A percentile compares a stretch with the other conserved stretches of the same genome.
These are phyloP conservation scores for Nicator chloris DNA, from an alignment of 2,113 vertebrate species.

Conservation along the genomic window DNA sequence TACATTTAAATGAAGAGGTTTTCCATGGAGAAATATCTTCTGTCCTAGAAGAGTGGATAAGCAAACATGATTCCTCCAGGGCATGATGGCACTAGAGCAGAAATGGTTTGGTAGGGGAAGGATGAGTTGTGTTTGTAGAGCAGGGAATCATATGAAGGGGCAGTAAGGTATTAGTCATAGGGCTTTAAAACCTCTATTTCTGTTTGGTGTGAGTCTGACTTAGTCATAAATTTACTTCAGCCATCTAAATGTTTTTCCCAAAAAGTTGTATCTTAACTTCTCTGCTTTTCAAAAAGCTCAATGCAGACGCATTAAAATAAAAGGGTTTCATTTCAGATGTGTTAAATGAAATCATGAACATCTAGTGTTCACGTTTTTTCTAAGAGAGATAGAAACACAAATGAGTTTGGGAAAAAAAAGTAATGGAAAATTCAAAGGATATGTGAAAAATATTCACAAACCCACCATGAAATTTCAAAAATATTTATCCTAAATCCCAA, in stretches of 20 bases:
- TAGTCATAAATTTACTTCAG: background rate
- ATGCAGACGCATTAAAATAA: background rate
- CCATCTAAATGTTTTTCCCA: background rate
- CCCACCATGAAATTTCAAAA: fast-evolving
- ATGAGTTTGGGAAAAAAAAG: background rate
- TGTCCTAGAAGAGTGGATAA: background rate
- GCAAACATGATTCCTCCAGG: background rate
- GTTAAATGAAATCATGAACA: background rate
- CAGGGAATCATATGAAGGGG: background rate
- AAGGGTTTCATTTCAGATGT: background rate
- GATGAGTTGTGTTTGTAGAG: background rate
- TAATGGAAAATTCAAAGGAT: background rate
- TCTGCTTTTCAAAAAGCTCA: background rate
- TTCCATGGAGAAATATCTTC: background rate
- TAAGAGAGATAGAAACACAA: background rate
- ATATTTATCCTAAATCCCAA: background rate
- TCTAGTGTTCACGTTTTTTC: background rate
- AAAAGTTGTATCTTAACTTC: background rate
- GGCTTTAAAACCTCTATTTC: background rate
- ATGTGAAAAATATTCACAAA: background rate
- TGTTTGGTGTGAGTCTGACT: background rate
- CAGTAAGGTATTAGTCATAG: background rate
- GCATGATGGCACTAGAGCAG: background rate
- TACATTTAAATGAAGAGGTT: background rate
- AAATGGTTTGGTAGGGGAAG: background rate